A percentile compares a stretch with the other conserved stretches of the same genome.
These are phyloP conservation scores for Phyllopteryx taeniolatus DNA, from an alignment of 2,113 vertebrate genomes.

Conservation along the genomic window DNA sequence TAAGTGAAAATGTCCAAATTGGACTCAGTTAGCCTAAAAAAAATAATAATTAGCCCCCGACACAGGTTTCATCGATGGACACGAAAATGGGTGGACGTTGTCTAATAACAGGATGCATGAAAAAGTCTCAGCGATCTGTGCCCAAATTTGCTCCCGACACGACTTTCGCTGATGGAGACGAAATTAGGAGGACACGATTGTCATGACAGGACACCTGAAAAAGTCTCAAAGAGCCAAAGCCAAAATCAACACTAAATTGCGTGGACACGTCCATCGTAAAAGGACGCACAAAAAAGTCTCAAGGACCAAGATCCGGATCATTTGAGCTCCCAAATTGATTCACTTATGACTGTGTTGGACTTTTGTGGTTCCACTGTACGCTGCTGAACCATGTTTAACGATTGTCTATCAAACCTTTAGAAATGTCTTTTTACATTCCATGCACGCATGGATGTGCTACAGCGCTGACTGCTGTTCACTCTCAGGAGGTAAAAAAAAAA, in stretches of 20 bases:
- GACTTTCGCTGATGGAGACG: no score
- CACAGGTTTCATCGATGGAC: no score
- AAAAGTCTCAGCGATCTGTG: no score
- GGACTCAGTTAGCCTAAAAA: no score
- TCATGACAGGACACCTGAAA: not conserved
- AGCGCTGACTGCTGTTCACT: conserved; percentile 52
- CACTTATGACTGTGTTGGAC: no score
- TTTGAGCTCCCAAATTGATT: not conserved
- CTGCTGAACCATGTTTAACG: not conserved
- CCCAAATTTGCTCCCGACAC: no score
- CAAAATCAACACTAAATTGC: not conserved
- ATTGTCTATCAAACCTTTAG: not conserved
- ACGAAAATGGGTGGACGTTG: no score
- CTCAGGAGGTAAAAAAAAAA: conserved; percentile 64
- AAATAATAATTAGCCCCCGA: no score
- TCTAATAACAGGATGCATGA: no score
- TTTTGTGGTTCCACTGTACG: not conserved
- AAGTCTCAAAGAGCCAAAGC: not conserved
- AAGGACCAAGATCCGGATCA: no score
- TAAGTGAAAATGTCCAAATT: no score
- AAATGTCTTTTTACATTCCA: conserved; percentile 23
- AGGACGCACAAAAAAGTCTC: not conserved
- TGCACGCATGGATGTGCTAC: conserved; percentile 13
- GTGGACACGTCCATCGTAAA: not conserved
- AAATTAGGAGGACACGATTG: not conserved